Percentiles rank a stretch among this genome's conserved stretches.
Evolutionary conservation across 2,888 invertebrate species (phyloP).

Genomic region (Globia sparganii): DNA sequence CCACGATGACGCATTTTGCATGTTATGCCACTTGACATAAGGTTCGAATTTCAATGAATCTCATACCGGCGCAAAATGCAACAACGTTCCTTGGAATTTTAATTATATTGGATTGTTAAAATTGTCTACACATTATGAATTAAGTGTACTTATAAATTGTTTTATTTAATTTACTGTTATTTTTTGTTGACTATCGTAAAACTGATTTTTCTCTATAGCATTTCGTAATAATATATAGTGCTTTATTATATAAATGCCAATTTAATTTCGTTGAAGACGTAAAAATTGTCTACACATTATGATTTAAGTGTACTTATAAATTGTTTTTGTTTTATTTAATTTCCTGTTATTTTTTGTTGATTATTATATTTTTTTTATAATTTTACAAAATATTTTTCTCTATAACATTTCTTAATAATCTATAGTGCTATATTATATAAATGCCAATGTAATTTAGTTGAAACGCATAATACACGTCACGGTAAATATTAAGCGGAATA

Average conservation of each 20-base stretch:
- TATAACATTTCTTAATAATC: background rate
- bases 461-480: constrained; percentile 24
- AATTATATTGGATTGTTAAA: constrained; percentile 20
- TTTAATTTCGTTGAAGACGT: no score
- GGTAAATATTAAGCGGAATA: constrained; percentile 47
- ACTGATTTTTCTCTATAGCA: no score
- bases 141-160: constrained; percentile 17
- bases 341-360: constrained; percentile 14
- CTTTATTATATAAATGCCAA: no score
- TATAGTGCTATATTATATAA: background rate
- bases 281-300: constrained; percentile 3
- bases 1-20: background rate
- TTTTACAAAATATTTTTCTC: no score
- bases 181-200: no score
- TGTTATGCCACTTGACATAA: background rate
- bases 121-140: constrained; percentile 2
- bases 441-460: constrained; percentile 25
- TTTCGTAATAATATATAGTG: no score
- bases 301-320: constrained; percentile 18
- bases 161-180: constrained; percentile 1
- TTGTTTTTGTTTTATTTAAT: constrained; percentile 20
- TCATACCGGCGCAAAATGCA: background rate
- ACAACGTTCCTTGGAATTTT: constrained; percentile 12
- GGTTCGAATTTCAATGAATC: background rate
- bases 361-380: no score